phyloP scores from a whole-genome alignment of 2,888 invertebrate species.

The Apomyelois bistriatella region DNA sequence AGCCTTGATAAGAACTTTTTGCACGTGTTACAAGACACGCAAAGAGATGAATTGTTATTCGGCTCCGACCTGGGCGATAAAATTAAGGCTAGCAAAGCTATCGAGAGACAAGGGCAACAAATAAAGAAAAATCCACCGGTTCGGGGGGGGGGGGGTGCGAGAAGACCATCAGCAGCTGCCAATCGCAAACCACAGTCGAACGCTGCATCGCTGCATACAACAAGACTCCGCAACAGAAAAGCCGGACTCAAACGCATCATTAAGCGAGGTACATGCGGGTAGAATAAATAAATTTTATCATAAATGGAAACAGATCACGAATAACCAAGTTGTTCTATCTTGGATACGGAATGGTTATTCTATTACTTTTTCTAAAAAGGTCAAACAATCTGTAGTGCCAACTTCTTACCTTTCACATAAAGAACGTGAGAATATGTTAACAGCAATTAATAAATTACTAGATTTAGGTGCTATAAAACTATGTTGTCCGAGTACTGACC shows the following conservation, averaged over 20 bases:
- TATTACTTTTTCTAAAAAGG: neutral
- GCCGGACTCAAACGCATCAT: neutral
- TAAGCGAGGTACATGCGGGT: neutral
- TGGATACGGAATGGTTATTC: neutral
- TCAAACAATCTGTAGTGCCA: neutral
- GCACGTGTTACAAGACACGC: neutral
- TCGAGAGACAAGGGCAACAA: neutral
- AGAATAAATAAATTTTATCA: neutral
- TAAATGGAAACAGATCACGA: neutral
- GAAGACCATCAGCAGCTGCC: neutral
- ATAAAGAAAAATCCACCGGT: neutral
- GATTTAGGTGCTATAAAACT: slow-evolving; percentile 7
- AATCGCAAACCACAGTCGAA: neutral
- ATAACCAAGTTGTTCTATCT: neutral
- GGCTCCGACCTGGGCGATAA: neutral
- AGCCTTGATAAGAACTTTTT: neutral
- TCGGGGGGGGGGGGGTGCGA: neutral
- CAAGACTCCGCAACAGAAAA: neutral
- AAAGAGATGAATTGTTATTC: neutral
- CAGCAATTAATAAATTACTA: neutral
- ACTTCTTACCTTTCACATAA: neutral
- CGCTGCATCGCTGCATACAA: neutral
- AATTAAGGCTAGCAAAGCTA: neutral
- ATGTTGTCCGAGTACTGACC: neutral
- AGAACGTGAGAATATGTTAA: neutral